Evolutionary conservation across 2,888 invertebrate species (phyloP), one percentile per base, ranked within the genome.

Genomic region (Axea sp.): DNA sequence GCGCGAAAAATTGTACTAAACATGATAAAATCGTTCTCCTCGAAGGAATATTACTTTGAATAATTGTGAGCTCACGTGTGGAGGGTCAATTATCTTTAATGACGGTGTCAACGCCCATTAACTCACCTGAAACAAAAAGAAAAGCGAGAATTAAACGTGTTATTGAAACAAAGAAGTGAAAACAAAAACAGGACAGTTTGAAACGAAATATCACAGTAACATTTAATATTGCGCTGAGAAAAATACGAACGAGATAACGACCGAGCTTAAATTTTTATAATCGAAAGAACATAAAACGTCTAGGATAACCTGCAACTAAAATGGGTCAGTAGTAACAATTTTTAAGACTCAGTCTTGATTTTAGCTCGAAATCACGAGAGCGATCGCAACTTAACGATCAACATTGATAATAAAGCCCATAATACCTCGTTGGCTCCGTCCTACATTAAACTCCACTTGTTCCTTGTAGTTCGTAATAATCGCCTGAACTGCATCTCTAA

Each of bases 61-160:
- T 59, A 43, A 68, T 68, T 33, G 59, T 17, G 24, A 17, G 28
- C 51, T 68, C 35, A 68, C 68, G 59, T 68, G 68, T 35, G 28
- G 19, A 35, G 14, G 26, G 12, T 49, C 43, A 68, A 59, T 68
- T 68, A 59, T 45, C 57, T 33, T 59, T 51, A 59, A 68, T 24
- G 35, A 59, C 49, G 59, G 49, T 68, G 68, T 68, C 68, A 68
- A 68, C 68, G 43, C 22, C 53, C 35, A 53, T 68, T 68, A 68
- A 68, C 68, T 68, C 28, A 68, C 68, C 68, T 60, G 53, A 43
- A 68, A 68, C 68, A 68, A 24, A 59, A 51, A 53, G 15, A 68
- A 51, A 53, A 51, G 31, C 8, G 41, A n/a, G 7, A 12, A 43
- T 59, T 30, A 68, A 31, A 7, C 35, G 41, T 11, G 8, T 6